phyloP scores from a whole-genome alignment of 1,140 invertebrate species.

The Dendroctonus valens region DNA sequence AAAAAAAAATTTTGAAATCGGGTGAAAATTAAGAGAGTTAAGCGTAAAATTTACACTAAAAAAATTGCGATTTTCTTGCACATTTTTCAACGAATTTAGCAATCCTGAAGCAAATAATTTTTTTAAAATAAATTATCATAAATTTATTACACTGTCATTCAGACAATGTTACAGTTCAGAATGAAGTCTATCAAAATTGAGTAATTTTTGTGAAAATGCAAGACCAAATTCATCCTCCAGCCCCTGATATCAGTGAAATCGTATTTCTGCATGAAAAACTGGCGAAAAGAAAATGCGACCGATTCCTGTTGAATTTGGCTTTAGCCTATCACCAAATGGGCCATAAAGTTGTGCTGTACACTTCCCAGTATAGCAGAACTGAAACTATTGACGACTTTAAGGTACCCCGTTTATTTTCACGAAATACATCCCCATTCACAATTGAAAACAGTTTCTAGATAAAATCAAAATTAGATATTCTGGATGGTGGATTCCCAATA shows the following conservation, averaged over 20 bases:
- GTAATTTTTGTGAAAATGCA: too few species aligned
- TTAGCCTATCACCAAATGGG: conserved; percentile 37
- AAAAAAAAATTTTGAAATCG: too few species aligned
- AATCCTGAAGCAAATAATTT: too few species aligned
- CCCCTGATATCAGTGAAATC: not conserved
- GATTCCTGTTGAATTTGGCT: conserved; percentile 43
- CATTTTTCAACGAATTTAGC: too few species aligned
- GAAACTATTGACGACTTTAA: conserved; percentile 38
- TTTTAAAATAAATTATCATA: too few species aligned
- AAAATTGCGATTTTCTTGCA: too few species aligned
- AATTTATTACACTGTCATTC: too few species aligned
- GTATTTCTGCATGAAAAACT: conserved; percentile 42
- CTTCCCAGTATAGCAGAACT: conserved; percentile 36
- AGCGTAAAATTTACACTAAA: too few species aligned
- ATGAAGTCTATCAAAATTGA: conserved; percentile 1
- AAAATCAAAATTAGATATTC: conserved; percentile 31
- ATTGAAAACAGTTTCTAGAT: conserved; percentile 26
- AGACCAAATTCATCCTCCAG: too few species aligned
- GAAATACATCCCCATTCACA: not conserved
- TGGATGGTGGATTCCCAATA: conserved; percentile 42
- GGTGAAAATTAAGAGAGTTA: too few species aligned
- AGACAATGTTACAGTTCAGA: not conserved
- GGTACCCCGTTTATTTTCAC: conserved; percentile 28
- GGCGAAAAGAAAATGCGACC: conserved; percentile 39
- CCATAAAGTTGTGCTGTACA: conserved; percentile 39